Base-by-base conservation (phyloP, 1,140 invertebrate species). In the Pogonus chalceus region DNA sequence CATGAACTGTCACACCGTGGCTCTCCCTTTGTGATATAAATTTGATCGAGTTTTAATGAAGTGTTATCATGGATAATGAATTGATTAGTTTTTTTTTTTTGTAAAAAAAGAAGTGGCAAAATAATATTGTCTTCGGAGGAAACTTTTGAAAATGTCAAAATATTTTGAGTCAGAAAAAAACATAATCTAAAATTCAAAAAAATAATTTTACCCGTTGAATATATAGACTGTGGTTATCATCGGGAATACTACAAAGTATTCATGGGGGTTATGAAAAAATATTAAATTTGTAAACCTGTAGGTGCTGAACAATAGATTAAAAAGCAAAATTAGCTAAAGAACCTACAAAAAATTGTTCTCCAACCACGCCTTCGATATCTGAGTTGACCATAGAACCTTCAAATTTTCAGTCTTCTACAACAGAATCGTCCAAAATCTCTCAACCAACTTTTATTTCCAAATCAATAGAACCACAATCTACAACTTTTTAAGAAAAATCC, bases 1-100 rank as follows among this genome's bases (percentile, higher is more conserved):
- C n/a, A n/a, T n/a, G n/a, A n/a, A n/a, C n/a, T n/a, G n/a, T n/a
- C n/a, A n/a, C n/a, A n/a, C n/a, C n/a, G n/a, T n/a, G n/a, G n/a
- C n/a, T n/a, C n/a, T n/a, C n/a, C n/a, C n/a, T n/a, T n/a, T n/a
- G n/a, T n/a, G n/a, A n/a, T n/a, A n/a, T n/a, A n/a, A n/a, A n/a
- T n/a, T n/a, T n/a, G n/a, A n/a, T n/a, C n/a, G n/a, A n/a, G n/a
- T n/a, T n/a, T n/a, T n/a, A n/a, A n/a, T n/a, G n/a, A n/a, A n/a
- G n/a, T n/a, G n/a, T n/a, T n/a, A n/a, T n/a, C n/a, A n/a, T n/a
- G n/a, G n/a, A n/a, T n/a, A n/a, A n/a, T n/a, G n/a, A n/a, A n/a
- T n/a, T n/a, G n/a, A n/a, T n/a, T n/a, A n/a, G n/a, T n/a, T n/a
- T 54, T 55, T 54, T 47, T 51, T 21, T 35, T 59, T 59, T 59